These are phyloP conservation scores for Oncorhynchus gorbuscha DNA, from an alignment of 2,113 vertebrate species.

Conservation along the genomic window DNA sequence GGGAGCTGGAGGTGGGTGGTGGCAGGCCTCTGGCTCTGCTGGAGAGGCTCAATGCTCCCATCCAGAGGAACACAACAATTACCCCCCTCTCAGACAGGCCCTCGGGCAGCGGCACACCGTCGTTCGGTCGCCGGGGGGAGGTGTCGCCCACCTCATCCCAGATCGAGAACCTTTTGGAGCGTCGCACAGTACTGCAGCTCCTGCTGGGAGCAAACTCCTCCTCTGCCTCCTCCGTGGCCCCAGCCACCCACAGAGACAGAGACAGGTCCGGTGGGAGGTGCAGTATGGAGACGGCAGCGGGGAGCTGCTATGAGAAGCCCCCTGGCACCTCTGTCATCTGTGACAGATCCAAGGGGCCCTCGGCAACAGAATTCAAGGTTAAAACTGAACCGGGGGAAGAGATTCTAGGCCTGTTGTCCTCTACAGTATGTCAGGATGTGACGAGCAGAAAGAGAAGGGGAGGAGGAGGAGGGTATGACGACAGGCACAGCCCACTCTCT, in stretches of 20 bases:
- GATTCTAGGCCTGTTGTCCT: constrained; percentile 48
- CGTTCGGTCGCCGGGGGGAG: constrained; percentile 70
- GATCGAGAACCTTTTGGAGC: constrained; percentile 95
- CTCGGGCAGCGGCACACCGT: constrained; percentile 70
- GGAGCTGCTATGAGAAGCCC: constrained; percentile 69
- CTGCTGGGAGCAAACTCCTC: constrained; percentile 83
- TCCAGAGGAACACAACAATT: constrained; percentile 76
- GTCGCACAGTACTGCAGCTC: constrained; percentile 92
- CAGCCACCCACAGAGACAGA: constrained; percentile 77
- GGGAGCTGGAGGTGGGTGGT: constrained; percentile 62
- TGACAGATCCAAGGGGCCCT: constrained; percentile 76
- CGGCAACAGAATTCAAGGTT: constrained; percentile 83
- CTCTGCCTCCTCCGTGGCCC: constrained; percentile 11
- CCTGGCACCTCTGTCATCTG: constrained; percentile 59
- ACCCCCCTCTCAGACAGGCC: constrained; percentile 78
- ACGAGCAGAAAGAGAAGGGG: constrained; percentile 56
- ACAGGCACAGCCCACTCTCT: constrained; percentile 66
- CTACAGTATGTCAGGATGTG: constrained; percentile 65
- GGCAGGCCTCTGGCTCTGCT: constrained; percentile 78
- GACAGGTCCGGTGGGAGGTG: constrained; percentile 60
- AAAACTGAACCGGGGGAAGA: constrained; percentile 88
- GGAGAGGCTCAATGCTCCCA: constrained; percentile 81
- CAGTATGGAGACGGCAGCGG: constrained; percentile 62
- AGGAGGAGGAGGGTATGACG: constrained; percentile 35
- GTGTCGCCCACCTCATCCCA: constrained; percentile 81